Evolutionary conservation across 35 echinoderm and acorn worm genomes (phyloP).

Genomic region (Eucidaris tribuloides): DNA sequence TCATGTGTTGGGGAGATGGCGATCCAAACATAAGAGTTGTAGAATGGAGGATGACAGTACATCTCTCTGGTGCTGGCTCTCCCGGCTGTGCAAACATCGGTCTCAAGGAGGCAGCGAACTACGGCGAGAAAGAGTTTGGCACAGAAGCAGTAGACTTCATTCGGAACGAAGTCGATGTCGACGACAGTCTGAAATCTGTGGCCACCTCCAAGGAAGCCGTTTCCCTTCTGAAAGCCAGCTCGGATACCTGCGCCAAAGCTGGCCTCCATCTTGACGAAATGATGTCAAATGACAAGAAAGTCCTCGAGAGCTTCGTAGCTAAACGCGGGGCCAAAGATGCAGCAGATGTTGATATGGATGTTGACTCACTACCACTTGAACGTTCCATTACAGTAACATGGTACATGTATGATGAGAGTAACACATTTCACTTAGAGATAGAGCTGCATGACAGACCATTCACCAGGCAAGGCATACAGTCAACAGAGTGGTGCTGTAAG

Average conservation of each 20-base stretch:
- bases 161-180: background rate
- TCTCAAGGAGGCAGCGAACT: slow-evolving; percentile 16
- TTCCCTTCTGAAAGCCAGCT: background rate
- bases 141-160: slow-evolving; percentile 3
- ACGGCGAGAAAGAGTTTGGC: background rate
- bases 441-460: slow-evolving; percentile 27
- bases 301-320: slow-evolving; percentile 4
- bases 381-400: slow-evolving; percentile 21
- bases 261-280: slow-evolving; percentile 34
- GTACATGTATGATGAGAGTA: slow-evolving; percentile 29
- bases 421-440: slow-evolving; percentile 30
- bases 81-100: slow-evolving; percentile 60
- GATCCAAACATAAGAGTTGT: slow-evolving; percentile 7
- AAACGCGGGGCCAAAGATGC: slow-evolving; percentile 27
- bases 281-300: slow-evolving; percentile 14
- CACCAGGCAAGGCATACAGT: slow-evolving; percentile 39
- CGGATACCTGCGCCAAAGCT: slow-evolving; percentile 17
- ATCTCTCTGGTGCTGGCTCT: slow-evolving; percentile 46
- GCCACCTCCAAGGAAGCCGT: background rate
- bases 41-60: slow-evolving; percentile 53
- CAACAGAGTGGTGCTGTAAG: too few species aligned
- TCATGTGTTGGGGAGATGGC: slow-evolving; percentile 59
- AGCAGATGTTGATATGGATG: slow-evolving; percentile 22
- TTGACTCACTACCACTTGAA: slow-evolving; percentile 3
- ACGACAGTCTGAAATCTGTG: slow-evolving; percentile 13